A percentile compares a stretch with the other conserved stretches of the same genome.
Evolutionary conservation across 2,113 vertebrate genomes (phyloP).

Genomic region (Salvelinus fontinalis): DNA sequence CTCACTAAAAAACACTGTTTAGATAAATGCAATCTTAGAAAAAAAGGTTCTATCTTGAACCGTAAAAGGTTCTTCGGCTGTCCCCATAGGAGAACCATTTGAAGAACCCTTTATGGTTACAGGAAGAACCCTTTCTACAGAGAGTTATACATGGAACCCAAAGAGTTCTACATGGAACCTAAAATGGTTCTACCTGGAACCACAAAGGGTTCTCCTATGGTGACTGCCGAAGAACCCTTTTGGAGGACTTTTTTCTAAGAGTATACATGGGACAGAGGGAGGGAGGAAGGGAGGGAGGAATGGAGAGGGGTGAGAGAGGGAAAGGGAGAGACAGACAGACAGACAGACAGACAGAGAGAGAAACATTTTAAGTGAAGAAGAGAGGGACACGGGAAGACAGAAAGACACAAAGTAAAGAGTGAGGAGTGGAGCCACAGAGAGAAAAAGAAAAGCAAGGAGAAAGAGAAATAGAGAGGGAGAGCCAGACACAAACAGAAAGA

Average conservation of each 20-base stretch:
- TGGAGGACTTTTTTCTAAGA: too few relatives aligned
- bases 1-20: conserved; percentile 24
- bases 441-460: conserved; percentile 5
- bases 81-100: too few relatives aligned
- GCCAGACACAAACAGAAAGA: neutral
- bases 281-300: neutral
- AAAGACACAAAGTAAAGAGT: neutral
- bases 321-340: conserved; percentile 4
- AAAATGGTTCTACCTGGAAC: too few relatives aligned
- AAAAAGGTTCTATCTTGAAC: neutral
- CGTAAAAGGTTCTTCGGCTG: too few relatives aligned
- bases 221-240: too few relatives aligned
- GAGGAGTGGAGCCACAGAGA: neutral
- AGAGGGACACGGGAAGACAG: neutral
- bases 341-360: neutral
- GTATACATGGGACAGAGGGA: neutral
- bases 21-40: conserved; percentile 8
- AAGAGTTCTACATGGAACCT: too few relatives aligned
- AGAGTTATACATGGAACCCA: too few relatives aligned
- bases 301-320: neutral
- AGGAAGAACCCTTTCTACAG: too few relatives aligned
- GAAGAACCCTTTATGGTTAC: too few relatives aligned
- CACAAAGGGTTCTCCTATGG: too few relatives aligned
- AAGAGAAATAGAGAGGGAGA: neutral
- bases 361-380: neutral